Conservation (phyloP, 2,113 vertebrate genomes). For the Erinaceus europaeus region DNA sequence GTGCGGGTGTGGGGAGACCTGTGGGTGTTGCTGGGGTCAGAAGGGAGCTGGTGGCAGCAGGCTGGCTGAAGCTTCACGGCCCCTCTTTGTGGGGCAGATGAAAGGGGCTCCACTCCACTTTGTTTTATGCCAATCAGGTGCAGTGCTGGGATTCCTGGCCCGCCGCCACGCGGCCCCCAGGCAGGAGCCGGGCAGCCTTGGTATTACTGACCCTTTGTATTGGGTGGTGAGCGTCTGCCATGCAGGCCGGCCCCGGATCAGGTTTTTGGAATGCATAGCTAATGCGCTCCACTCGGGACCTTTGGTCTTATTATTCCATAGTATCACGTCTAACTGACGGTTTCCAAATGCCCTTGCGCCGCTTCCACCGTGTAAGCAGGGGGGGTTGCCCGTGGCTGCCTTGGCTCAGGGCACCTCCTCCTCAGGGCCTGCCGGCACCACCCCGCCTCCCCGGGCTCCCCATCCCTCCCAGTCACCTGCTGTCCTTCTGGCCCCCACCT, state of each 20-base stretch:
- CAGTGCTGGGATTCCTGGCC: constrained; percentile 5
- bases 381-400: constrained; percentile 74
- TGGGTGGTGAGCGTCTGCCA: constrained; percentile 66
- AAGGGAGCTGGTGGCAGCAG: not conserved
- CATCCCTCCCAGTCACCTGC: not conserved
- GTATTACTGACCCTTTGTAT: constrained; percentile 79
- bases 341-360: constrained; percentile 79
- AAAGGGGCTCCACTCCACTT: constrained; percentile 53
- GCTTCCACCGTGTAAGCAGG: constrained; percentile 71
- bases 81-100: constrained; percentile 40
- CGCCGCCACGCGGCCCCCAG: constrained; percentile 53
- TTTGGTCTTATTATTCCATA: constrained; percentile 76
- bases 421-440: not conserved
- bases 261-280: constrained; percentile 83
- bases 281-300: constrained; percentile 80
- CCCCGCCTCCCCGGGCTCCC: not conserved
- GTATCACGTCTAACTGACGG: constrained; percentile 83
- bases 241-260: constrained; percentile 67
- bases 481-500: not conserved
- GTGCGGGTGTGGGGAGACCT: too few relatives aligned
- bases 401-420: constrained; percentile 24
- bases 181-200: constrained; percentile 52
- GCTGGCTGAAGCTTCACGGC: not conserved
- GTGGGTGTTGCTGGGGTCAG: not conserved
- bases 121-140: constrained; percentile 56